Conservation (phyloP, 2,797 vertebrate genomes). For the Poeciliopsis paucimaculata region DNA sequence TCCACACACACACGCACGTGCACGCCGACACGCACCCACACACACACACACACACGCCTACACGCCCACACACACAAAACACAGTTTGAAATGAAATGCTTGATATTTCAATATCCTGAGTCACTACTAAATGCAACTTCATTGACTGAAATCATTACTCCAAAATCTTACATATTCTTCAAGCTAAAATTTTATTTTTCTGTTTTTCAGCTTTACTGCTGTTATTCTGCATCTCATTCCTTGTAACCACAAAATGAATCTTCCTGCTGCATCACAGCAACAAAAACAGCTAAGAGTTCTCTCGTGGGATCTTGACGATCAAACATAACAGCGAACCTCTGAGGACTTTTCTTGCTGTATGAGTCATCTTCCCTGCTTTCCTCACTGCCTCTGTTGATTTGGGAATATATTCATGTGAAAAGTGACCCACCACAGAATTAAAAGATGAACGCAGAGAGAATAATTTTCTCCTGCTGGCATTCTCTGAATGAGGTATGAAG, state of each 20-base stretch:
- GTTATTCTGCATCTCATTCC: conserved; percentile 1
- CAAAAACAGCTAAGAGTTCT: conserved; percentile 23
- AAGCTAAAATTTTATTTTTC: neutral
- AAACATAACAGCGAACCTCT: conserved; percentile 59
- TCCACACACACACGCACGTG: no score
- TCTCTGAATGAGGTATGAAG: conserved; percentile 15
- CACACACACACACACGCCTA: no score
- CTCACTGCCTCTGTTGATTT: conserved; percentile 35
- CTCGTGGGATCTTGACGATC: conserved; percentile 52
- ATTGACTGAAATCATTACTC: neutral
- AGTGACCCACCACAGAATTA: conserved; percentile 35
- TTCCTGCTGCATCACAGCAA: conserved; percentile 27
- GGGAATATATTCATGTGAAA: conserved; percentile 26
- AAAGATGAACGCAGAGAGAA: conserved; percentile 18
- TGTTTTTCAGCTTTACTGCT: conserved; percentile 4
- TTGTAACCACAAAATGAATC: conserved; percentile 37
- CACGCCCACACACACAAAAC: no score
- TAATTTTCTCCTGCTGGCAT: conserved; percentile 18
- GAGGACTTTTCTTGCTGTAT: conserved; percentile 49
- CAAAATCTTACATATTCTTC: neutral
- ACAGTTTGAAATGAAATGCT: neutral
- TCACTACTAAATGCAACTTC: neutral
- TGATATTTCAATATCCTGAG: neutral
- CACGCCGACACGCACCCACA: no score
- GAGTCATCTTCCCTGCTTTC: conserved; percentile 48